These are phyloP conservation scores for Bos indicus DNA, from an alignment of 2,113 vertebrate species.

Conservation along the genomic window DNA sequence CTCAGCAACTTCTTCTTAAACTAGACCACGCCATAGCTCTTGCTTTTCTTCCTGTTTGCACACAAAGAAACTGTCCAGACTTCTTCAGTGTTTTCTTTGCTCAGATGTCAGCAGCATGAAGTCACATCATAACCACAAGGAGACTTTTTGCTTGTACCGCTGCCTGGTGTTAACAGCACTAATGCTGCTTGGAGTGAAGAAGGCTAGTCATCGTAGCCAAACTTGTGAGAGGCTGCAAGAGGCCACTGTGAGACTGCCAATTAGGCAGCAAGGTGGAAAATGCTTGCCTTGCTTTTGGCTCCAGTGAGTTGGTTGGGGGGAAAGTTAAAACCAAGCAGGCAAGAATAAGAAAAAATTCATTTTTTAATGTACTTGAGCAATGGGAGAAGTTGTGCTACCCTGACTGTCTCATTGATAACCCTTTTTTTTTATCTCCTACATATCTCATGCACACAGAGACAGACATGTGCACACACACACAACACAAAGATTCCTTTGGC, in stretches of 20 bases:
- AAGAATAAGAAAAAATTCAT: constrained; percentile 34
- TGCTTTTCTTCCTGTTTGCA: neutral
- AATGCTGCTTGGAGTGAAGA: constrained; percentile 76
- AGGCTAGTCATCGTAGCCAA: constrained; percentile 60
- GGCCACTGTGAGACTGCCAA: constrained; percentile 75
- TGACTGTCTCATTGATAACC: neutral
- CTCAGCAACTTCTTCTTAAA: neutral
- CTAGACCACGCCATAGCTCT: neutral
- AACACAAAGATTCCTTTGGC: neutral
- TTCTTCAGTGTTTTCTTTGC: constrained; percentile 10
- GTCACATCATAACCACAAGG: constrained; percentile 50
- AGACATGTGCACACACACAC: rapidly evolving
- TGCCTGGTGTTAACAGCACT: constrained; percentile 71
- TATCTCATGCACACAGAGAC: neutral
- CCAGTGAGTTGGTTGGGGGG: neutral
- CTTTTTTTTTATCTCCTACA: neutral
- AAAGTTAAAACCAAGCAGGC: constrained; percentile 48
- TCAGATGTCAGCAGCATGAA: constrained; percentile 43
- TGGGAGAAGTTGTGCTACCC: neutral
- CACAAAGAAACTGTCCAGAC: neutral
- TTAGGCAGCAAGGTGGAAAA: constrained; percentile 81
- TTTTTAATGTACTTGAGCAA: neutral
- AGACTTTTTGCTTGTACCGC: constrained; percentile 22
- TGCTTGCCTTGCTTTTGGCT: constrained; percentile 75
- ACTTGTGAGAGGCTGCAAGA: constrained; percentile 63